These are phyloP conservation scores for Ibycter americanus DNA, from an alignment of 2,797 vertebrate genomes.

Conservation along the genomic window DNA sequence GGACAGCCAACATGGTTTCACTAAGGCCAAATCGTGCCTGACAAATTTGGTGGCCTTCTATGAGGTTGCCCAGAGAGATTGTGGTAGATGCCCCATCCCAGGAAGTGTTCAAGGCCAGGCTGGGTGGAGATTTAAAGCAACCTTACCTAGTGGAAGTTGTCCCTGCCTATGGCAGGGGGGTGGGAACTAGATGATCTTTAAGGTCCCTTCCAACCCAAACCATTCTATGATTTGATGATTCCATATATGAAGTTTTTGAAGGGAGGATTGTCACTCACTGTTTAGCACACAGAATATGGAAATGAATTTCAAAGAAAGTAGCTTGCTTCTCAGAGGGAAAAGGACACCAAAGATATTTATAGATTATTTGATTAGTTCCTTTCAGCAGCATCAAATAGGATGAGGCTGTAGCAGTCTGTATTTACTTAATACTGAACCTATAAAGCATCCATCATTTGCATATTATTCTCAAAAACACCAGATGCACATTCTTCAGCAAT, in stretches of 20 bases:
- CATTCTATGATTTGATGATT: too few species aligned
- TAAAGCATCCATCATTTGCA: constrained; percentile 57
- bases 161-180: too few species aligned
- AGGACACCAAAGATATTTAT: constrained; percentile 4
- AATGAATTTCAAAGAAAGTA: background rate
- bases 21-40: too few species aligned
- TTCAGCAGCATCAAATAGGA: background rate
- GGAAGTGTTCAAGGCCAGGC: too few species aligned
- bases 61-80: too few species aligned
- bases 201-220: too few species aligned
- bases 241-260: background rate
- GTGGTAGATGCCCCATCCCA: too few species aligned
- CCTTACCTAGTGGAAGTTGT: too few species aligned
- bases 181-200: too few species aligned
- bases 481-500: constrained; percentile 64
- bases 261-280: background rate
- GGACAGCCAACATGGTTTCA: too few species aligned
- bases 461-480: constrained; percentile 64
- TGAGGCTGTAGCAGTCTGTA: background rate
- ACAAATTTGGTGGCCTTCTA: too few species aligned
- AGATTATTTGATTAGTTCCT: constrained; percentile 11
- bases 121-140: too few species aligned
- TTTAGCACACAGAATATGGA: background rate
- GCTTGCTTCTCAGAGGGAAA: background rate
- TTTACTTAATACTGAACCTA: constrained; percentile 54